phyloP scores from a whole-genome alignment of 2,113 vertebrate species.

The Taxidea taxus region DNA sequence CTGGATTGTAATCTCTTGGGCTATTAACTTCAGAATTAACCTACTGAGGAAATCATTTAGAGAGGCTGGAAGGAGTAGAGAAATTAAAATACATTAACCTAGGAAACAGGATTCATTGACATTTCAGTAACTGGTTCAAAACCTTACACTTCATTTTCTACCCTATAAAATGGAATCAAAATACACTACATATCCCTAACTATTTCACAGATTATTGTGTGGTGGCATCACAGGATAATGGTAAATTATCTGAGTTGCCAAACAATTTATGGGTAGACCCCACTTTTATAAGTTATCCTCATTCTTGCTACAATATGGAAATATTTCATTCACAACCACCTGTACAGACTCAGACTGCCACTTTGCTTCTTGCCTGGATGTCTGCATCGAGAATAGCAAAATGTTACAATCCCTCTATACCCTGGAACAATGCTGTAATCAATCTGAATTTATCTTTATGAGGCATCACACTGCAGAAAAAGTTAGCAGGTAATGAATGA shows the following conservation, averaged over 20 bases:
- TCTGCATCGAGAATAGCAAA: not conserved
- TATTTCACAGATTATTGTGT: not conserved
- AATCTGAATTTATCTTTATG: not conserved
- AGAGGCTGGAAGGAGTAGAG: not conserved
- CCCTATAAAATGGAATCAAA: not conserved
- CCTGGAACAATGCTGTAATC: not conserved
- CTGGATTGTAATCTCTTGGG: not conserved
- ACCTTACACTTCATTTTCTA: not conserved
- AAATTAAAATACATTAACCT: not conserved
- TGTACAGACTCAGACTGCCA: not conserved
- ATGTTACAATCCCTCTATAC: not conserved
- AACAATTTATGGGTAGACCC: not conserved
- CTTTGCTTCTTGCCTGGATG: not conserved
- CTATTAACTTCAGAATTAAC: conserved; percentile 1
- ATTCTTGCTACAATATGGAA: conserved; percentile 7
- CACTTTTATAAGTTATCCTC: not conserved
- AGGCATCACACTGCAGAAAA: not conserved
- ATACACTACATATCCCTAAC: not conserved
- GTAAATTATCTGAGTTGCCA: not conserved
- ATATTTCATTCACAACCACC: not conserved
- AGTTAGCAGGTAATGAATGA: not conserved
- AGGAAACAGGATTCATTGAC: not conserved
- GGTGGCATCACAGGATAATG: not conserved
- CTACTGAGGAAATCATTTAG: not conserved
- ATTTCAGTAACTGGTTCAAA: not conserved